phyloP scores from a whole-genome alignment of 2,113 vertebrate genomes.

The Phylloscopus trochiloides region DNA sequence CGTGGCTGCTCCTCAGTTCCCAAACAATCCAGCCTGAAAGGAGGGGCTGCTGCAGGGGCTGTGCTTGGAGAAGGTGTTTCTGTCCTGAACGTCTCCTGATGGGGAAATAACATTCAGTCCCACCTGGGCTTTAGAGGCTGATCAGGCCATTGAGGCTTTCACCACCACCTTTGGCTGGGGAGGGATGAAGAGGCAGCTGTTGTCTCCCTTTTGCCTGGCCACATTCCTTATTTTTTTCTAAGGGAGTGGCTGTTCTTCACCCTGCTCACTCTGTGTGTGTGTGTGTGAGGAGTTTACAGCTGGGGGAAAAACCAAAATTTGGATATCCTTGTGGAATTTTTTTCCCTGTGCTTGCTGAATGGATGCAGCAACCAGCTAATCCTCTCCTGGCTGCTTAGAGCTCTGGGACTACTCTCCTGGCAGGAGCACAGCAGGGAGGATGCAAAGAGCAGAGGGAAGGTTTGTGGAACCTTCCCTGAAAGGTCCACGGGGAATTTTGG shows the following conservation, averaged over 20 bases:
- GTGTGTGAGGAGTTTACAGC: background rate
- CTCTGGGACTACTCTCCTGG: background rate
- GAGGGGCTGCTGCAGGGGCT: background rate
- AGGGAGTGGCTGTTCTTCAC: background rate
- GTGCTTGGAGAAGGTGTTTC: fast-evolving
- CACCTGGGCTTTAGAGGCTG: background rate
- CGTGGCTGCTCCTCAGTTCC: fast-evolving
- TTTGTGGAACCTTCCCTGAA: background rate
- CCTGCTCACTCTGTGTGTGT: background rate
- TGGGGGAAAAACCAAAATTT: background rate
- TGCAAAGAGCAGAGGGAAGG: background rate
- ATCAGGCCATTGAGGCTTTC: background rate
- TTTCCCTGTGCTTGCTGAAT: background rate
- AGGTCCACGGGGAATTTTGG: background rate
- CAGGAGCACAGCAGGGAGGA: background rate
- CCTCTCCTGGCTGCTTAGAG: background rate
- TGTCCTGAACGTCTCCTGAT: fast-evolving
- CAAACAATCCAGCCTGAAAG: fast-evolving
- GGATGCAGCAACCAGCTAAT: background rate
- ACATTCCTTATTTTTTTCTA: background rate
- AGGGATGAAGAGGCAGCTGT: background rate
- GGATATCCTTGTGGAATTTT: background rate
- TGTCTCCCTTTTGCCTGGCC: background rate
- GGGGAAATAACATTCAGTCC: background rate
- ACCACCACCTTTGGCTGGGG: fast-evolving